Conservation (phyloP, 2,113 vertebrate species). For the Marmota flaviventris region DNA sequence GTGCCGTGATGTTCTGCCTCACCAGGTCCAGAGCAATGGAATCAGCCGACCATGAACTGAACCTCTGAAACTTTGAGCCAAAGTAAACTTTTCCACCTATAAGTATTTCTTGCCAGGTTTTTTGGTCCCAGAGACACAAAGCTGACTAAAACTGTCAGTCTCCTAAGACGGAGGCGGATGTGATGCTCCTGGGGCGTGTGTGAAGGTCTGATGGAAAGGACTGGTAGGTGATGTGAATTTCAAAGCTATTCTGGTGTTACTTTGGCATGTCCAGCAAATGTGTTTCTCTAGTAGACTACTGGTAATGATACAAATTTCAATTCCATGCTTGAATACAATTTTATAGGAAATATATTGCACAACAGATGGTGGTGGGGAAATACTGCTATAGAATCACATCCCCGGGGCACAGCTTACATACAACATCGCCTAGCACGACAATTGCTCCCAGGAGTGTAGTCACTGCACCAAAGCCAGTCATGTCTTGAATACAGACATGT, state of each 20-base stretch:
- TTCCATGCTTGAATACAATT: constrained; percentile 52
- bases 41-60: too few relatives aligned
- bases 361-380: not conserved
- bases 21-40: too few relatives aligned
- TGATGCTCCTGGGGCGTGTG: not conserved
- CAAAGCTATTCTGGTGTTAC: not conserved
- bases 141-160: not conserved
- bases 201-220: not conserved
- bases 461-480: not conserved
- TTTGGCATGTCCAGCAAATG: constrained; percentile 34
- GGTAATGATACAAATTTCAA: constrained; percentile 64
- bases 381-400: not conserved
- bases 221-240: not conserved
- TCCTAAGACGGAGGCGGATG: not conserved
- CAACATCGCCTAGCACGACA: fast-evolving
- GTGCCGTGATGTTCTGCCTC: too few relatives aligned
- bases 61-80: too few relatives aligned
- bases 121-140: too few relatives aligned
- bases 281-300: constrained; percentile 32
- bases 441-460: not conserved
- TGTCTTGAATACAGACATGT: constrained; percentile 44
- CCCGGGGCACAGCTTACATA: not conserved
- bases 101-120: too few relatives aligned
- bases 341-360: constrained; percentile 13
- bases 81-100: too few relatives aligned